These are phyloP conservation scores for Hermaeophaga mercurialis DNA, from an alignment of 2,888 invertebrate genomes.

Conservation along the genomic window DNA sequence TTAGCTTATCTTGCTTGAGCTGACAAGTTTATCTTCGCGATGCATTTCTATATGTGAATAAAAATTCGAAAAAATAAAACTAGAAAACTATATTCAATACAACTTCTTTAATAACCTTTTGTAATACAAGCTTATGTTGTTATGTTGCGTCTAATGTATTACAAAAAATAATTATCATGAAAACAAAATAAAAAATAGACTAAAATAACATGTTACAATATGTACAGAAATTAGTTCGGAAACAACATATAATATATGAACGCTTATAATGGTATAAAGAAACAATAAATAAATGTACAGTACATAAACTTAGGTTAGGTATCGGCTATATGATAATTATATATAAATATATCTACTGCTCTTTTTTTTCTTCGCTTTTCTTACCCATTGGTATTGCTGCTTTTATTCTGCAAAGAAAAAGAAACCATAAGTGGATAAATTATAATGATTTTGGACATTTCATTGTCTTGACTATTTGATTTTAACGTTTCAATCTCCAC, in stretches of 20 bases:
- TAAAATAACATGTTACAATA: slow-evolving; percentile 41
- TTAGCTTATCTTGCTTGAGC: no score
- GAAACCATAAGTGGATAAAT: slow-evolving; percentile 45
- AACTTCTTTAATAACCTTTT: slow-evolving; percentile 1
- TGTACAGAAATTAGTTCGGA: slow-evolving; percentile 35
- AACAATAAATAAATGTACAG: slow-evolving; percentile 35
- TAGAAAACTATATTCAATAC: no score
- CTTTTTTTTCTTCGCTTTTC: slow-evolving; percentile 83
- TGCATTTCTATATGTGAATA: no score
- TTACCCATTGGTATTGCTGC: slow-evolving; percentile 88
- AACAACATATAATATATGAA: slow-evolving; percentile 34
- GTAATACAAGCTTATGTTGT: slow-evolving; percentile 31
- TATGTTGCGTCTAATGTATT: slow-evolving; percentile 36
- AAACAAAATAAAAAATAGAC: slow-evolving; percentile 37
- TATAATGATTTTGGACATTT: no score
- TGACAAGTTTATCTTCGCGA: no score
- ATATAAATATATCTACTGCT: slow-evolving; percentile 68
- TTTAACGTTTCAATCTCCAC: no score
- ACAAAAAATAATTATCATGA: slow-evolving; percentile 38
- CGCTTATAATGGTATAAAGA: slow-evolving; percentile 44
- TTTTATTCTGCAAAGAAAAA: slow-evolving; percentile 82
- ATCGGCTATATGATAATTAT: no score
- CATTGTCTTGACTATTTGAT: no score
- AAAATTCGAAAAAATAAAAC: no score
- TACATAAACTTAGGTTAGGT: slow-evolving; percentile 17